Evolutionary conservation across 2,888 invertebrate genomes (phyloP), one percentile per base, ranked within the genome.

Genomic region (Eudemis profundana): DNA sequence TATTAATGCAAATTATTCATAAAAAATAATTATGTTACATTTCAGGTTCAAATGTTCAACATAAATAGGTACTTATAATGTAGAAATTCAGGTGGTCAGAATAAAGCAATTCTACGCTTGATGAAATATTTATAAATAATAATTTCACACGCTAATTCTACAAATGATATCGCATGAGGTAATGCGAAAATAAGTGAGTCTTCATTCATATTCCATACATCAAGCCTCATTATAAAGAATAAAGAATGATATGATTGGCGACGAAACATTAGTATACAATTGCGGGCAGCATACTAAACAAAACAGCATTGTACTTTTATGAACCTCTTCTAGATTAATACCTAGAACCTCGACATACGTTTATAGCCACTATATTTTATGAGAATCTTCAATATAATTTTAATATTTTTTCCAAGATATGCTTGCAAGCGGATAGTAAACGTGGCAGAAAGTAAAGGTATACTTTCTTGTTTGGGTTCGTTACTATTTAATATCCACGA

Each of bases 221-320:
- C 76, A 78, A 71, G 70, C 67, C 70, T 85, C 84, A 90, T 90
- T 78, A 88, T 87, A n/a, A n/a, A n/a, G 84, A 83, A 90, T 85
- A 72, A 69, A 72, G 71, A 73, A 64, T 72, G 69, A 73, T 76
- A 79, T 82, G 79, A 80, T 78, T 79, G 77, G 86, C 85, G 88
- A 82, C 80, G 79, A 81, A 84, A 85, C 89, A 89, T 89, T 85
- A 87, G 85, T 86, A 81, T 77, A 70, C 77, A 77, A 80, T 75
- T 74, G 78, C 74, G 72, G 74, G 71, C 70, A 74, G 87, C 82
- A 87, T 89, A 84, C 79, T 73, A 81, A 85, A 72, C 70, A 49
- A 47, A 27, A 21, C 27, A 23, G 42, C 36, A 46, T 23, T n/a
- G 61, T 49, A 56, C 47, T 33, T 47, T 19, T 62, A 49, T 49